phyloP scores from a whole-genome alignment of 2,888 invertebrate genomes.

The Patella caerulea region DNA sequence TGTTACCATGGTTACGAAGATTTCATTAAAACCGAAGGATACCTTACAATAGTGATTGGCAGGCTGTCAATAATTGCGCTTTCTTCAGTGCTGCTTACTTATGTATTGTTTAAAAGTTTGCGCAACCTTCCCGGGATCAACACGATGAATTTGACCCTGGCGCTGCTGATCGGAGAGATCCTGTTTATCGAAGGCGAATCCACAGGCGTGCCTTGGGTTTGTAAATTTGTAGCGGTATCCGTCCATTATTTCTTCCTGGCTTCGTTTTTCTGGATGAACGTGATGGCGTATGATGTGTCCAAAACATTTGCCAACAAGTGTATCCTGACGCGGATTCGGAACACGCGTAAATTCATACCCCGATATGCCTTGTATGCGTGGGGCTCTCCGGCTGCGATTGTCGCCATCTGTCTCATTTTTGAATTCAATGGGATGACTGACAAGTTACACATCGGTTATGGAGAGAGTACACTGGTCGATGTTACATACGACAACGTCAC shows the following conservation, averaged over 20 bases:
- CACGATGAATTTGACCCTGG: conserved; percentile 67
- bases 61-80: conserved; percentile 64
- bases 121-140: conserved; percentile 71
- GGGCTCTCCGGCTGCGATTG: conserved; percentile 77
- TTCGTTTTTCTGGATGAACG: conserved; percentile 80
- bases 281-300: conserved; percentile 76
- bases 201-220: conserved; percentile 63
- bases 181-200: conserved; percentile 57
- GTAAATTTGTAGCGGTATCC: conserved; percentile 76
- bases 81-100: conserved; percentile 65
- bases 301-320: conserved; percentile 72
- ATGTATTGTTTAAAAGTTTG: conserved; percentile 62
- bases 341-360: conserved; percentile 51
- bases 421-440: conserved; percentile 54
- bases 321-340: conserved; percentile 47
- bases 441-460: conserved; percentile 51
- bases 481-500: not conserved
- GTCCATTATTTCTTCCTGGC: conserved; percentile 79
- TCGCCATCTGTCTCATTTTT: conserved; percentile 59
- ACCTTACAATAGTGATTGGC: conserved; percentile 54
- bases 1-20: conserved; percentile 43
- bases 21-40: conserved; percentile 49
- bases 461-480: not conserved
- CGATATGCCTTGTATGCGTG: conserved; percentile 77
- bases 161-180: conserved; percentile 66